A percentile compares a stretch with the other conserved stretches of the same genome.
These are phyloP conservation scores for Acinonyx jubatus DNA, from an alignment of 2,113 vertebrate species.

Conservation along the genomic window DNA sequence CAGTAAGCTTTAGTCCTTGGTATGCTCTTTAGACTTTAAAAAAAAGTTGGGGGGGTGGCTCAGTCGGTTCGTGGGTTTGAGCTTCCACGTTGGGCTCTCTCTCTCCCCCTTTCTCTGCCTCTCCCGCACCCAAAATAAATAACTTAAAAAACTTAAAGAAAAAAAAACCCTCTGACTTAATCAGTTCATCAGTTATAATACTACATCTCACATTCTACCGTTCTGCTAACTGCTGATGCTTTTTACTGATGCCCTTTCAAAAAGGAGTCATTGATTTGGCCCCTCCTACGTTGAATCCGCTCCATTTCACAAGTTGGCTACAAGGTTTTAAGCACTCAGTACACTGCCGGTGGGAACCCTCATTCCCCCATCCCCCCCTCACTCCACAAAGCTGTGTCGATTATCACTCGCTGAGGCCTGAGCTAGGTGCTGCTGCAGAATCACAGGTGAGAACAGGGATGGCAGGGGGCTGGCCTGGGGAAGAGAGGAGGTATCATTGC, in stretches of 20 bases:
- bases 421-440: background rate
- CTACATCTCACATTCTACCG: background rate
- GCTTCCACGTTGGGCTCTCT: too few species aligned
- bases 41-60: too few species aligned
- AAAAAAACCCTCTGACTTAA: too few species aligned
- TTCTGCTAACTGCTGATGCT: background rate
- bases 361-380: background rate
- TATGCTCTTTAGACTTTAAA: background rate
- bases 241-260: background rate
- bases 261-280: background rate
- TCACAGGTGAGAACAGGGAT: background rate
- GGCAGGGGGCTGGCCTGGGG: background rate
- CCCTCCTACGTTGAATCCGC: background rate
- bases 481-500: background rate
- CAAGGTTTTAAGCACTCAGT: background rate
- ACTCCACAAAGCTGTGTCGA: background rate
- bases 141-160: too few species aligned
- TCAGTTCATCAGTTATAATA: background rate
- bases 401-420: background rate
- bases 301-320: background rate
- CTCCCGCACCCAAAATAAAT: too few species aligned
- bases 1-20: background rate
- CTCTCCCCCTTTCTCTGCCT: too few species aligned
- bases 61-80: too few species aligned
- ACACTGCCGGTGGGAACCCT: accelerated